A percentile compares a stretch with the other conserved stretches of the same genome.
phyloP scores from a whole-genome alignment of 2,113 vertebrate species.

The Lota lota region DNA sequence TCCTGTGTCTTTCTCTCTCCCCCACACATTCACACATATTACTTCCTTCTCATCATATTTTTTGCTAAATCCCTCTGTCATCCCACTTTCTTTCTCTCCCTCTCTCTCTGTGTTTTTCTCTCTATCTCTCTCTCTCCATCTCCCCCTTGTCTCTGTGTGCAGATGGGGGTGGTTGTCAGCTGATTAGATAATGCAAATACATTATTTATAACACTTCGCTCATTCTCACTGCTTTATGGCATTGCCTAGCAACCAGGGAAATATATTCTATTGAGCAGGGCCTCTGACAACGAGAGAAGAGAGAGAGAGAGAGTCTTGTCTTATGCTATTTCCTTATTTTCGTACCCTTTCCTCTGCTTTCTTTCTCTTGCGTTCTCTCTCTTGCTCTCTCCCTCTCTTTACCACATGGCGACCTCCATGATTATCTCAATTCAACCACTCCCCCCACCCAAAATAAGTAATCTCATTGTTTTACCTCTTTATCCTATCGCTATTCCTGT shows the following conservation, averaged over 20 bases:
- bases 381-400: slow-evolving; percentile 41
- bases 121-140: slow-evolving; percentile 10
- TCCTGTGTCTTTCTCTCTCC: background rate
- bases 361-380: slow-evolving; percentile 1
- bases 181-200: slow-evolving; percentile 81
- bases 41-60: background rate
- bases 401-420: slow-evolving; percentile 11
- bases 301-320: slow-evolving; percentile 21
- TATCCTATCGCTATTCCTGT: background rate
- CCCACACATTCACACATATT: slow-evolving; percentile 1
- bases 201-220: slow-evolving; percentile 81
- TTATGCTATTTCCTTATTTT: slow-evolving; percentile 49
- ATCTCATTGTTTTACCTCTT: background rate
- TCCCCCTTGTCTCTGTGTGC: slow-evolving; percentile 25
- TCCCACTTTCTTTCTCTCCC: background rate
- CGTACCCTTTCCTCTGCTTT: slow-evolving; percentile 12
- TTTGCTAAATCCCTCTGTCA: background rate
- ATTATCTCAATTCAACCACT: background rate
- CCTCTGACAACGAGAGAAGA: slow-evolving; percentile 40
- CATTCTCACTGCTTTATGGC: slow-evolving; percentile 70
- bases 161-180: slow-evolving; percentile 64
- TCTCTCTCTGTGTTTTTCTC: slow-evolving; percentile 20
- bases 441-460: background rate
- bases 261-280: slow-evolving; percentile 68
- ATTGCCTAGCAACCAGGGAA: slow-evolving; percentile 80